phyloP scores from a whole-genome alignment of 2,113 vertebrate genomes.

The Actenoides lindsayi region DNA sequence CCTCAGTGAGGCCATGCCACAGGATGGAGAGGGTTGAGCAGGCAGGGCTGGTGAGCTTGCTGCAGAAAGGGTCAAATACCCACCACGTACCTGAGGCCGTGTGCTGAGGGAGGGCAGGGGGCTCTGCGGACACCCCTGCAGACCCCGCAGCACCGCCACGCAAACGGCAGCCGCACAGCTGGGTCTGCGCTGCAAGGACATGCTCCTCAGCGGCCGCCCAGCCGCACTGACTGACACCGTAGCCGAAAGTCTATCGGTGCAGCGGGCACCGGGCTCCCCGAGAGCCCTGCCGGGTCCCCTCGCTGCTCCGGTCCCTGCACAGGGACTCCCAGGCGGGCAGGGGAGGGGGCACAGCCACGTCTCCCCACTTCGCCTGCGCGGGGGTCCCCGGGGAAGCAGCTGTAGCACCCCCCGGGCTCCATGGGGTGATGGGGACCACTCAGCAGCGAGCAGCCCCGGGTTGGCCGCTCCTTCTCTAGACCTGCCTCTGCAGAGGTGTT shows the following conservation, averaged over 20 bases:
- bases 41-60: background rate
- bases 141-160: accelerated
- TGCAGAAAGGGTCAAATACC: background rate
- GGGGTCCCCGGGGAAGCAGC: background rate
- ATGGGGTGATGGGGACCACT: background rate
- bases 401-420: background rate
- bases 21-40: background rate
- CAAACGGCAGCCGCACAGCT: background rate
- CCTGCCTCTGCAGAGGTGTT: constrained; percentile 66
- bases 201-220: background rate
- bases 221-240: accelerated
- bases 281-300: background rate
- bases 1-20: background rate
- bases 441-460: background rate
- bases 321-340: background rate
- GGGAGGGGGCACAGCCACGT: background rate
- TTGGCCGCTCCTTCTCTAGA: background rate
- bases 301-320: accelerated
- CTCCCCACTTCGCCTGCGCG: accelerated
- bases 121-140: background rate
- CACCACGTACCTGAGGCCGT: background rate
- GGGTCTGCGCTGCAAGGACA: background rate
- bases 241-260: background rate
- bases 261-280: accelerated
- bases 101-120: background rate